Conservation (phyloP, 2,797 vertebrate species). For the Gymnoscopelus braueri region DNA sequence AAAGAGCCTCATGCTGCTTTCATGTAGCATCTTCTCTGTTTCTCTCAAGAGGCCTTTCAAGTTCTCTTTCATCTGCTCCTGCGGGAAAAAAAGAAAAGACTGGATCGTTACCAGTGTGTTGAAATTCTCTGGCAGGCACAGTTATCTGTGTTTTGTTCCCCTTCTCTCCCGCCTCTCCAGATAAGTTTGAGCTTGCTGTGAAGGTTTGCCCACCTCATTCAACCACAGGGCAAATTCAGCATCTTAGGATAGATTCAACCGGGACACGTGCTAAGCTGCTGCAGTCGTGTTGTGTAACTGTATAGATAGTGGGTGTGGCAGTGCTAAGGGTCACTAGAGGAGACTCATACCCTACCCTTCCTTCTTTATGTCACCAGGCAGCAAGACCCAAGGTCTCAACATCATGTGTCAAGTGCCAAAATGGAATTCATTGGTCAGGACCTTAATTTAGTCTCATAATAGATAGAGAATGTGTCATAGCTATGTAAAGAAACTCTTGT, state of each 20-base stretch:
- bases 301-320: background rate
- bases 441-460: too few relatives aligned
- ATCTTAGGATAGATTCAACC: background rate
- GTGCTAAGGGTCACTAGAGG: background rate
- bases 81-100: constrained; percentile 16
- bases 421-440: too few relatives aligned
- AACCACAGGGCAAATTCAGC: too few relatives aligned
- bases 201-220: constrained; percentile 21
- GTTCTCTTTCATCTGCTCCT: constrained; percentile 49
- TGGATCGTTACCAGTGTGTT: constrained; percentile 44
- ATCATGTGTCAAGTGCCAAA: too few relatives aligned
- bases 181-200: constrained; percentile 23
- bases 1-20: constrained; percentile 26
- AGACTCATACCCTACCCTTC: too few relatives aligned
- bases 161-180: constrained; percentile 5
- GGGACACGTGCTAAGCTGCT: constrained; percentile 18
- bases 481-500: too few relatives aligned
- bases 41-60: constrained; percentile 25
- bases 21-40: constrained; percentile 11
- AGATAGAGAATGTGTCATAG: too few relatives aligned
- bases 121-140: constrained; percentile 33
- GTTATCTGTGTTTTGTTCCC: background rate
- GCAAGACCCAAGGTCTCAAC: too few relatives aligned
- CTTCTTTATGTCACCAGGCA: too few relatives aligned
- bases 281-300: background rate